Base-by-base conservation (phyloP, 2,113 vertebrate species). In the Nibea albiflora region DNA sequence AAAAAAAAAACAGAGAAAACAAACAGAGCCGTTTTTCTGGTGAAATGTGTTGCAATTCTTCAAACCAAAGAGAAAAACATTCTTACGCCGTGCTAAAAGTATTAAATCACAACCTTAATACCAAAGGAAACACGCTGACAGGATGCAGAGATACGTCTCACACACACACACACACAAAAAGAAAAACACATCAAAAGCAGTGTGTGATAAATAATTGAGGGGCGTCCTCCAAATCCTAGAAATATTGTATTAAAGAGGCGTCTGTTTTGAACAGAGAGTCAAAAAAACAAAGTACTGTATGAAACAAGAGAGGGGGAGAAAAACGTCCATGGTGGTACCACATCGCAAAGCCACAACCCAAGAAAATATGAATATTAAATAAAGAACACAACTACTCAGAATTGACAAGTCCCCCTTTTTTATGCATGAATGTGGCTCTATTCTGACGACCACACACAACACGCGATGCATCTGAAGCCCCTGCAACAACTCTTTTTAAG, bases 131-230 rank as follows among this genome's bases (percentile, higher is more conserved):
- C 44, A 56, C 14, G 22, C 54, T 72, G 24, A 74, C 62, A 58
- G 58, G 8, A 49, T 8, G 64, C 26, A 24, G 14, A 42, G 39
- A 70, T 52, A 80, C 66, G 35, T 7, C 22, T 24, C 4, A 66
- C 19, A 53, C 50, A 62, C 58, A 58, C 31, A 35, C 31, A 35
- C 31, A 35, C 31, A 31, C 31, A 31, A 42, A 60, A 39, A 46
- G 19, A 53, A 42, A 47, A 68, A 67, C 44, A 76, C 70, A 69
- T 80, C 53, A 73, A 86, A 88, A 85, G 56, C 39, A 17, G 44
- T 1, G 53, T 70, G 22, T 85, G 72, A 69, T 85, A 80, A 76
- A 81, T 73, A 78, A 75, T 80, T 78, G 20, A 85, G 62, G 63
- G 58, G n/a, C 24, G 2, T 58, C 56, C 71, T 73, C 58, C 31